These are phyloP conservation scores for Solenopsis invicta DNA, from an alignment of 1,140 invertebrate species.

Conservation along the genomic window DNA sequence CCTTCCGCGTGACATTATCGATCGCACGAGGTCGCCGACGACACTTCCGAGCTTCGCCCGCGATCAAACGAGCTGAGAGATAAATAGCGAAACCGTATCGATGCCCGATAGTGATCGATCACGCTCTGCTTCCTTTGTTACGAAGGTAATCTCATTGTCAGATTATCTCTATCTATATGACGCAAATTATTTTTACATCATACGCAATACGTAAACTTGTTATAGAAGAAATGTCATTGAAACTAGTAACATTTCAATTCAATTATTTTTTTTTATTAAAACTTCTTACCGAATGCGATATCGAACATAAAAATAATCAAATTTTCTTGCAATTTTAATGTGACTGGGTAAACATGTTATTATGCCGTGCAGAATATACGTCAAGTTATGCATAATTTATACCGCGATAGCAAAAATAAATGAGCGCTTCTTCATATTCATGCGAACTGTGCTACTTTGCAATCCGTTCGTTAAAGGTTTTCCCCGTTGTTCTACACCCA, in stretches of 20 bases:
- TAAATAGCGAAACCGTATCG: background rate
- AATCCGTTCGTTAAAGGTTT: background rate
- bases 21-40: background rate
- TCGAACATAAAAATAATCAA: background rate
- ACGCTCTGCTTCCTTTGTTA: background rate
- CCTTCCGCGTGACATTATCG: constrained; percentile 10
- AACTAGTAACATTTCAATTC: background rate
- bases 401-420: background rate
- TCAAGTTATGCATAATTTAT: background rate
- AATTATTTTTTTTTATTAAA: background rate
- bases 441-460: background rate
- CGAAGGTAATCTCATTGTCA: background rate
- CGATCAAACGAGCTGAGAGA: background rate
- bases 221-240: background rate
- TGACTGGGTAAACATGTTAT: background rate
- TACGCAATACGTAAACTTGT: background rate
- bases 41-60: constrained; percentile 4
- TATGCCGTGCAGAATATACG: background rate
- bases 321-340: background rate
- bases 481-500: background rate
- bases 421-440: background rate
- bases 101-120: background rate
- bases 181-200: background rate
- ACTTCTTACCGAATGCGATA: background rate
- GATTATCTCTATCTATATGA: background rate